A percentile compares a stretch with the other conserved stretches of the same genome.
These are phyloP conservation scores for Steinernema khuongi DNA, from an alignment of 1,140 invertebrate species.

Conservation along the genomic window DNA sequence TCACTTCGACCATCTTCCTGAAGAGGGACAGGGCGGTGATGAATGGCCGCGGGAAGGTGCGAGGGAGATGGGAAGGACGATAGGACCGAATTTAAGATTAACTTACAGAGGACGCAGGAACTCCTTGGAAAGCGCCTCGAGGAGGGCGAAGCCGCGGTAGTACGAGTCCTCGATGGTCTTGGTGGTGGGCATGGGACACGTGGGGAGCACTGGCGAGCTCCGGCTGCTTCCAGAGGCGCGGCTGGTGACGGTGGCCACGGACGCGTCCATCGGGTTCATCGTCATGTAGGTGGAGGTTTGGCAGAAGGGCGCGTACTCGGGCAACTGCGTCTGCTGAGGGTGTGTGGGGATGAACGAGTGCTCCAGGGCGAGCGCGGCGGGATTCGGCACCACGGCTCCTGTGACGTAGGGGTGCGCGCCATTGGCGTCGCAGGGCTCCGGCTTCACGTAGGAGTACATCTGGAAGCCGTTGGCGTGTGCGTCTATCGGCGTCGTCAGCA, in stretches of 20 bases:
- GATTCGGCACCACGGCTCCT: slow-evolving; percentile 10
- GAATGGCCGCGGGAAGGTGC: neutral
- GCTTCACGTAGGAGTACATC: slow-evolving; percentile 22
- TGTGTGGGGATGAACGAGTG: neutral
- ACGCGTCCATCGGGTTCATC: neutral
- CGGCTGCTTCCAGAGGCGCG: slow-evolving; percentile 5
- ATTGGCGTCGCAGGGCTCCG: neutral
- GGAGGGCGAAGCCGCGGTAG: neutral
- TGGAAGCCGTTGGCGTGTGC: slow-evolving; percentile 13
- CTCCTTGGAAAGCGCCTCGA: neutral
- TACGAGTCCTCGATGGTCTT: slow-evolving; percentile 27
- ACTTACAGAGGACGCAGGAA: slow-evolving; percentile 11
- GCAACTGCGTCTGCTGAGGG: slow-evolving; percentile 11
- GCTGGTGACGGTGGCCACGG: slow-evolving; percentile 14
- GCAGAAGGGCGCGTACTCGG: neutral
- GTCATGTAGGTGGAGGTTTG: neutral
- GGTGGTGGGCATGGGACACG: slow-evolving; percentile 36
- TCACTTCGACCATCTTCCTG: slow-evolving; percentile 1
- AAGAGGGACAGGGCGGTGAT: neutral
- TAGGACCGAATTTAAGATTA: neutral
- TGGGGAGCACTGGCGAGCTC: slow-evolving; percentile 32
- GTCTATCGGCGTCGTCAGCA: slow-evolving; percentile 19
- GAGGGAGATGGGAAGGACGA: neutral
- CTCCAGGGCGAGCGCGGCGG: neutral
- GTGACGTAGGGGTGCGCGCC: neutral